Percentiles rank a stretch among this genome's conserved stretches.
These are phyloP conservation scores for Melanaphis sacchari DNA, from an alignment of 1,140 invertebrate genomes.

Conservation along the genomic window DNA sequence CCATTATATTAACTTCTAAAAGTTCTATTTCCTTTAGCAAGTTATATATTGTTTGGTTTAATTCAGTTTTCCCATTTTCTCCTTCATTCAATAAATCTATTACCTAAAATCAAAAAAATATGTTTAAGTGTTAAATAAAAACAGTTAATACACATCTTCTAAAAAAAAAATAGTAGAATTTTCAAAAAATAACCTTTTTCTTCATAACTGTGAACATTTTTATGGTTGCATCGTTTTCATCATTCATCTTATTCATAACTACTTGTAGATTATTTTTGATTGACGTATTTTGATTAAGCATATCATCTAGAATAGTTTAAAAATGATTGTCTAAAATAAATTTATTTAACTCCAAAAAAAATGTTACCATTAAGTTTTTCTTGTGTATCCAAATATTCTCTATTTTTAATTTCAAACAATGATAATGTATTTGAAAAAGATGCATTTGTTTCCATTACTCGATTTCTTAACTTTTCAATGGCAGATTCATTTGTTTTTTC, in stretches of 20 bases:
- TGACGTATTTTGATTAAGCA: slow-evolving; percentile 22
- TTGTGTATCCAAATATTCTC: slow-evolving; percentile 42
- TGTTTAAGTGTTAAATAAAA: background rate
- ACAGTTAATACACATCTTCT: background rate
- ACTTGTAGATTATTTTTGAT: background rate
- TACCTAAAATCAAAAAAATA: slow-evolving; percentile 21
- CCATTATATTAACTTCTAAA: background rate
- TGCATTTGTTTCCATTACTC: slow-evolving; percentile 37
- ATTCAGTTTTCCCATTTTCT: slow-evolving; percentile 10
- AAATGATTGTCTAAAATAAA: background rate
- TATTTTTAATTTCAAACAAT: slow-evolving; percentile 56
- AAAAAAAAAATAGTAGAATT: background rate
- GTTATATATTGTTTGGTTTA: background rate
- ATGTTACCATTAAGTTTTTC: slow-evolving; percentile 42
- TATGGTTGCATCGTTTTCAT: background rate
- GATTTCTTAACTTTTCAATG: background rate
- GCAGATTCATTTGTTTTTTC: slow-evolving; percentile 45
- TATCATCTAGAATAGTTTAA: slow-evolving; percentile 21
- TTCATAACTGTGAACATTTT: slow-evolving; percentile 22
- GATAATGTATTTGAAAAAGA: slow-evolving; percentile 48
- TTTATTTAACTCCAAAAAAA: background rate
- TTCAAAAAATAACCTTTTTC: slow-evolving; percentile 26
- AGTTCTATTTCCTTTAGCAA: slow-evolving; percentile 22
- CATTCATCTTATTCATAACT: background rate
- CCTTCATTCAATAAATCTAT: background rate